Conservation (phyloP, 2,113 vertebrate genomes). For the Podilymbus podiceps region DNA sequence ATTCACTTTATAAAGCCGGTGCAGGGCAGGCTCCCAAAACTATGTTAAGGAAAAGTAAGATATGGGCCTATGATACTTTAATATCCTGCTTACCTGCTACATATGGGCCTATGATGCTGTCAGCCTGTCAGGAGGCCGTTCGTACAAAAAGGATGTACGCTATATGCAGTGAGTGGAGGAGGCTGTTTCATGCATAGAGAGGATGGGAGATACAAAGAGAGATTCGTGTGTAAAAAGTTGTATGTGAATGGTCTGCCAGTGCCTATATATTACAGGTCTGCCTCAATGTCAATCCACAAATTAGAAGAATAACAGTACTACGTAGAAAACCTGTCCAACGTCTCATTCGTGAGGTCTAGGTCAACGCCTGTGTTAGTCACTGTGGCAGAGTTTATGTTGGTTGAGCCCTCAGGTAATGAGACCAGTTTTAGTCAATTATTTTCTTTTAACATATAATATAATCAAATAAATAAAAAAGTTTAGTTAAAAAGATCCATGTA, state of each 20-base stretch:
- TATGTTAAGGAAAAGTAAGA: not conserved
- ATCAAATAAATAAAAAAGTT: not conserved
- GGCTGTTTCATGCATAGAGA: not conserved
- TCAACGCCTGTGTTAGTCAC: not conserved
- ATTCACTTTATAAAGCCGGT: not conserved
- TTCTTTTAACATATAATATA: not conserved
- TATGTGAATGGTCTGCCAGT: accelerated
- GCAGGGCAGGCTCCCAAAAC: not conserved
- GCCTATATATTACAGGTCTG: not conserved
- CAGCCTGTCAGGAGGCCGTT: not conserved
- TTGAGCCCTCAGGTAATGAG: not conserved
- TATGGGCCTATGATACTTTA: not conserved
- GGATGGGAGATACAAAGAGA: not conserved
- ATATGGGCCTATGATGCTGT: not conserved
- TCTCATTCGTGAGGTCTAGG: accelerated
- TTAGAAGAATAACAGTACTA: not conserved
- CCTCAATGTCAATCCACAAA: not conserved
- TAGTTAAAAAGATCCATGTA: not conserved
- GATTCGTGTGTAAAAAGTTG: not conserved
- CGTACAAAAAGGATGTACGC: not conserved
- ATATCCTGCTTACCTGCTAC: not conserved
- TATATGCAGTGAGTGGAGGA: not conserved
- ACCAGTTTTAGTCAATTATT: not conserved
- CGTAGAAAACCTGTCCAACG: not conserved
- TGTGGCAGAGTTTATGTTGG: not conserved